These are phyloP conservation scores for Australoheros scitulus DNA, from an alignment of 2,113 vertebrate genomes.

Conservation along the genomic window DNA sequence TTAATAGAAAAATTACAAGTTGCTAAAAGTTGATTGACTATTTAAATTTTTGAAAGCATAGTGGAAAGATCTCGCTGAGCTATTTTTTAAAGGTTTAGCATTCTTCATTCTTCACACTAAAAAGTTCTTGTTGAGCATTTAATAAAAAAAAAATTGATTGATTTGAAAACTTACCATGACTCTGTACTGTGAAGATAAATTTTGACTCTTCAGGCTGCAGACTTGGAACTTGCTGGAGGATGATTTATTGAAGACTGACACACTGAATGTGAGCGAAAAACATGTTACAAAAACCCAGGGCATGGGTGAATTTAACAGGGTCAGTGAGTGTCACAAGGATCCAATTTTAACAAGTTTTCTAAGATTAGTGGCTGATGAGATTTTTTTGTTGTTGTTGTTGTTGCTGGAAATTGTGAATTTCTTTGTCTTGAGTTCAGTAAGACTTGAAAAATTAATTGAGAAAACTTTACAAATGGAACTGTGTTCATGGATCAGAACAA, in stretches of 20 bases:
- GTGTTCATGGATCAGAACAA: neutral
- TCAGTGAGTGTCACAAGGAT: neutral
- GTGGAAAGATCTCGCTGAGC: neutral
- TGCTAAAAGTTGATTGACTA: neutral
- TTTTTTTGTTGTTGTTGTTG: neutral
- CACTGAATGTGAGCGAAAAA: constrained; percentile 4
- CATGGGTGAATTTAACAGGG: neutral
- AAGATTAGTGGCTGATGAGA: neutral
- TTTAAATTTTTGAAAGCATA: neutral
- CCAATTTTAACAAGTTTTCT: neutral
- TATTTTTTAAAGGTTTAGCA: neutral
- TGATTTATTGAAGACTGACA: constrained; percentile 22
- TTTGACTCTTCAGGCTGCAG: constrained; percentile 7
- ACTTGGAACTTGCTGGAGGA: constrained; percentile 12
- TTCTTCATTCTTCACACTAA: neutral
- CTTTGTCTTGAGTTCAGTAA: neutral
- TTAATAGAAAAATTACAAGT: neutral
- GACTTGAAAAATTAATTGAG: neutral
- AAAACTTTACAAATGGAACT: neutral
- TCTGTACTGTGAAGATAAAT: neutral
- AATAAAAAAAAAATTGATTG: neutral
- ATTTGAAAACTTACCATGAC: neutral
- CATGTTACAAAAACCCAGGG: neutral
- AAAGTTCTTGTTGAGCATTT: neutral
- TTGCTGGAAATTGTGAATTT: neutral